A percentile compares a stretch with the other conserved stretches of the same genome.
phyloP scores from a whole-genome alignment of 1,140 invertebrate genomes.

The Nasonia longicornis region DNA sequence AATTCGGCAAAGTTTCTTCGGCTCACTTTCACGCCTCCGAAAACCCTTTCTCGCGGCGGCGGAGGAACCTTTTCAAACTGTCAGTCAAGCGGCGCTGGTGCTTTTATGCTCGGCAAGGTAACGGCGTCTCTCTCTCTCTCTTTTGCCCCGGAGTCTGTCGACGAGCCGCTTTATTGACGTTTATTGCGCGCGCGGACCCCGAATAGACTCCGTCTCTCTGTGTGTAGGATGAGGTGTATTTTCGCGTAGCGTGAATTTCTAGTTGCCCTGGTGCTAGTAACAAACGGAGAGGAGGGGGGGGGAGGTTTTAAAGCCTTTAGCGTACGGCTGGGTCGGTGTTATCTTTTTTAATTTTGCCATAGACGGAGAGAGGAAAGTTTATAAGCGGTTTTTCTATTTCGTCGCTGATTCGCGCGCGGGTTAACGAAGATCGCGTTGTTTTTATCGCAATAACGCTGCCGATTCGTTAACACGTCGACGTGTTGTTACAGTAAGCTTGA shows the following conservation, averaged over 20 bases:
- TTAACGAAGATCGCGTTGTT: too few relatives aligned
- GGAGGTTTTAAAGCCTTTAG: too few relatives aligned
- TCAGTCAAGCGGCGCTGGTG: conserved; percentile 10
- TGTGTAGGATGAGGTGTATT: background rate
- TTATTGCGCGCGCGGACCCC: conserved; percentile 21
- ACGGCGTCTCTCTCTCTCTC: conserved; percentile 10
- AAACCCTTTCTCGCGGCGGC: background rate
- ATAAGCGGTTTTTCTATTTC: too few relatives aligned
- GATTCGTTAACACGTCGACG: too few relatives aligned
- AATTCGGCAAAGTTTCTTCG: conserved; percentile 50
- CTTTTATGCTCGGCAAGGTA: conserved; percentile 18
- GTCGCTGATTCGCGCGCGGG: too few relatives aligned
- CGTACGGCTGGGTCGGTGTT: too few relatives aligned
- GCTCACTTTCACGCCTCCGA: conserved; percentile 26
- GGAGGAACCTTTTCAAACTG: conserved; percentile 22
- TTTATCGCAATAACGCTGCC: too few relatives aligned
- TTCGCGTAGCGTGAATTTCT: background rate
- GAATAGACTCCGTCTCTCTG: background rate
- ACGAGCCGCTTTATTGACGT: conserved; percentile 30
- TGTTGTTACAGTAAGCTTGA: too few relatives aligned
- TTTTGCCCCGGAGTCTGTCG: background rate
- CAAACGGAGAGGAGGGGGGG: background rate
- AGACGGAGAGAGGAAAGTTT: too few relatives aligned
- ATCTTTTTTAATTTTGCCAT: too few relatives aligned
- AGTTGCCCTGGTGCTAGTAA: background rate